Conservation (phyloP, 2,113 vertebrate genomes). For the Jacana jacana region DNA sequence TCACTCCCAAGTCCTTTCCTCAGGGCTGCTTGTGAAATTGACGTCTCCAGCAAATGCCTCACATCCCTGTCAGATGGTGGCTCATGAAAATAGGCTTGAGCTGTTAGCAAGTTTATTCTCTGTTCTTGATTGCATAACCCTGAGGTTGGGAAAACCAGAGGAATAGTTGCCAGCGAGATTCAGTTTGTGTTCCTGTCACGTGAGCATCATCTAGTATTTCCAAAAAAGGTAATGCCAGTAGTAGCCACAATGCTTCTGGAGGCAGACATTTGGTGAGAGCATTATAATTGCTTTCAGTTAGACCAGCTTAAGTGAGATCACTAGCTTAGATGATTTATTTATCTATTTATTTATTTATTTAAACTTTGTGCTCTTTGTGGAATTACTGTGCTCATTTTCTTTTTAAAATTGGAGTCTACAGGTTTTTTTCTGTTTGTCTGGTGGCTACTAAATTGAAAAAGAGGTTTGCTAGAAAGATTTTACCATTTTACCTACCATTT, state of each 20-base stretch:
- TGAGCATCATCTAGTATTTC: neutral
- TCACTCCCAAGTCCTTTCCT: too few species aligned
- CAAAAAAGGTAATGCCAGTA: neutral
- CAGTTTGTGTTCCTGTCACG: neutral
- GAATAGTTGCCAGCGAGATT: neutral
- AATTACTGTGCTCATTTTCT: neutral
- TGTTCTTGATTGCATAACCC: neutral
- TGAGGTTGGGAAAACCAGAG: neutral
- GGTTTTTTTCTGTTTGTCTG: neutral
- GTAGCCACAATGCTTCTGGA: neutral
- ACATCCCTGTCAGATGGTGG: neutral
- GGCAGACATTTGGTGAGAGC: neutral
- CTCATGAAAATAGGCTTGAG: neutral
- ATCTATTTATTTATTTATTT: too few species aligned
- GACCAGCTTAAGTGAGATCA: neutral
- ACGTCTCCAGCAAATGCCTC: neutral
- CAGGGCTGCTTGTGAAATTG: too few species aligned
- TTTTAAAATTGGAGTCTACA: neutral
- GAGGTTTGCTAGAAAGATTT: neutral
- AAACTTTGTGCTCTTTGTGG: neutral
- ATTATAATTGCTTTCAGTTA: neutral
- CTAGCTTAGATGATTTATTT: too few species aligned
- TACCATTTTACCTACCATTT: neutral
- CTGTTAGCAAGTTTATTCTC: neutral
- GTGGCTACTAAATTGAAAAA: neutral